These are phyloP conservation scores for Holothuria leucospilota DNA, from an alignment of 53 echinoderm and acorn worm genomes.

Conservation along the genomic window DNA sequence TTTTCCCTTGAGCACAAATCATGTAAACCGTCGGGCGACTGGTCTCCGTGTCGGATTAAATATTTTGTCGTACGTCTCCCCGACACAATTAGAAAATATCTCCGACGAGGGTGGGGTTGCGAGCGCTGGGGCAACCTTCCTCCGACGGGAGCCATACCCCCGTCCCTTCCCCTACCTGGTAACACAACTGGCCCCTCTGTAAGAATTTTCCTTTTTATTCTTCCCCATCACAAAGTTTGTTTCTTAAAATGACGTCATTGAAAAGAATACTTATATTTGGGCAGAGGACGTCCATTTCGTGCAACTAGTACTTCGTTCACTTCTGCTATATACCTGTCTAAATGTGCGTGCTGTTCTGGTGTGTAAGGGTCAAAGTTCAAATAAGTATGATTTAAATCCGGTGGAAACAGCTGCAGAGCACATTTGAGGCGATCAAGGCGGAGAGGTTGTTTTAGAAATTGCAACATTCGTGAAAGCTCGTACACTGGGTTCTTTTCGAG, in stretches of 20 bases:
- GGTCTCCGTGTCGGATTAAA: no score
- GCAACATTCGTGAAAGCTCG: slow-evolving; percentile 26
- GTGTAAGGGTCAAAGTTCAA: slow-evolving; percentile 48
- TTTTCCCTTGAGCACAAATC: no score
- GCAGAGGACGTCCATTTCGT: slow-evolving; percentile 26
- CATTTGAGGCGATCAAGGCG: slow-evolving; percentile 17
- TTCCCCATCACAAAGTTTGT: neutral
- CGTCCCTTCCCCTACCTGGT: no score
- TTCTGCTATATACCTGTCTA: slow-evolving; percentile 37
- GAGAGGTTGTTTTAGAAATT: slow-evolving; percentile 21
- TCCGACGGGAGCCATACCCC: no score
- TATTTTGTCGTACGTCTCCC: no score
- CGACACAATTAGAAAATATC: no score
- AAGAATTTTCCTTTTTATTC: no score
- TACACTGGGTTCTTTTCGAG: slow-evolving; percentile 29
- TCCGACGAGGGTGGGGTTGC: no score
- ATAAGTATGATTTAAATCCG: slow-evolving; percentile 35
- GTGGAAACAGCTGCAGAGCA: slow-evolving; percentile 24
- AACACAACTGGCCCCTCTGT: no score
- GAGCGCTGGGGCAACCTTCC: no score
- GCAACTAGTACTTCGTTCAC: slow-evolving; percentile 29
- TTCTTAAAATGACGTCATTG: neutral
- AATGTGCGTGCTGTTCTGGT: slow-evolving; percentile 21
- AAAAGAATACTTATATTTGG: slow-evolving; percentile 34
- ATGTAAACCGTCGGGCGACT: no score